These are phyloP conservation scores for Scolopax rusticola DNA, from an alignment of 2,797 vertebrate species.

Conservation along the genomic window DNA sequence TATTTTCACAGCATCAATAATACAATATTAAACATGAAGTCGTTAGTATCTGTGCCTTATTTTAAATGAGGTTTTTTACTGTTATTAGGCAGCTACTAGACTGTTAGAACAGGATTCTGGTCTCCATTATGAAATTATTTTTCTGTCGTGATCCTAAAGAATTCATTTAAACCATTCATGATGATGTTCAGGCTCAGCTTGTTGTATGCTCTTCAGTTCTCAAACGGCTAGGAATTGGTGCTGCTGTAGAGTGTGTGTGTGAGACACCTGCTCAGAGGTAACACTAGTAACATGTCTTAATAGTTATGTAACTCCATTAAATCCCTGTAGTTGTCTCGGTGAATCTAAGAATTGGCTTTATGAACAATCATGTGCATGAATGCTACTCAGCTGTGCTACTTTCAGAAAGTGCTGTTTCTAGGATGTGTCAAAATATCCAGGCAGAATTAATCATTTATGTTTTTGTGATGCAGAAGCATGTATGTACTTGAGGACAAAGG, in stretches of 20 bases:
- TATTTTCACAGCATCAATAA: constrained; percentile 34
- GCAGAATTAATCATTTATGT: neutral
- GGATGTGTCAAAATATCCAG: neutral
- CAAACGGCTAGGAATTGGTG: neutral
- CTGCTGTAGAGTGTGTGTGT: neutral
- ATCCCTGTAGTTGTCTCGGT: neutral
- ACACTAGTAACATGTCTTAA: neutral
- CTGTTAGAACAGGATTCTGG: neutral
- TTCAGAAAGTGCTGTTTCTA: neutral
- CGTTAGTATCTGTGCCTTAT: constrained; percentile 51
- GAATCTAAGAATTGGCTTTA: neutral
- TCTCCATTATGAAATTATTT: neutral
- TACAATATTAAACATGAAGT: constrained; percentile 37
- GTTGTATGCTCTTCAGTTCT: neutral
- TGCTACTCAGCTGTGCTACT: neutral
- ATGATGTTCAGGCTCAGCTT: neutral
- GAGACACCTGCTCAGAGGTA: neutral
- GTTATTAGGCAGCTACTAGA: constrained; percentile 16
- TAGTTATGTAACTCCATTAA: neutral
- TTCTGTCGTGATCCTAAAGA: neutral
- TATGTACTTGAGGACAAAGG: neutral
- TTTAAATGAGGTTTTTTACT: neutral
- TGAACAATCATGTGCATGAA: neutral
- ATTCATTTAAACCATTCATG: neutral
- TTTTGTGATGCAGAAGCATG: neutral